These are phyloP conservation scores for Dione vanillae DNA, from an alignment of 2,888 invertebrate genomes.

Conservation along the genomic window DNA sequence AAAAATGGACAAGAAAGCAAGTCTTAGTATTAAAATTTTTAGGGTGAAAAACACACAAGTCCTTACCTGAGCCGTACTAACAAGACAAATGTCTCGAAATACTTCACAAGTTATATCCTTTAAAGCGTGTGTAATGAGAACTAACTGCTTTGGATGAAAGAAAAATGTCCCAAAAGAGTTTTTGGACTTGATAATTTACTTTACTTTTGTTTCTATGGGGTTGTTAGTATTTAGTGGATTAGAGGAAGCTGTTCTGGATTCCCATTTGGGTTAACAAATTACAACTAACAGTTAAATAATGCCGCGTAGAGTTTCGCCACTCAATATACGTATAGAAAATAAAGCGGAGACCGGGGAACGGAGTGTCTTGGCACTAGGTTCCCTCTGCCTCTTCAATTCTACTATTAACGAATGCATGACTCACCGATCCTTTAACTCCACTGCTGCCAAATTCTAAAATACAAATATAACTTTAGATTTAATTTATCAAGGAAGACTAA, in stretches of 20 bases:
- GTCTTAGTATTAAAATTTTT: too few relatives aligned
- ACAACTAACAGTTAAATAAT: too few relatives aligned
- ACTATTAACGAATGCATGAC: not conserved
- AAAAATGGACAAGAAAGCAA: too few relatives aligned
- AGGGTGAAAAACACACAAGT: too few relatives aligned
- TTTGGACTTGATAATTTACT: not conserved
- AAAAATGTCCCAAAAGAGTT: slow-evolving; percentile 5
- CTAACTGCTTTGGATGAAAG: not conserved
- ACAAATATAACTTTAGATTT: not conserved
- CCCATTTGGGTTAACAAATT: too few relatives aligned
- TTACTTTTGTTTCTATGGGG: not conserved
- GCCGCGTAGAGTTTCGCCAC: not conserved
- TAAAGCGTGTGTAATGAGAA: not conserved
- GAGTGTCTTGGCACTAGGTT: not conserved
- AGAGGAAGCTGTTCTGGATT: too few relatives aligned
- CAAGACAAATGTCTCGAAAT: too few relatives aligned
- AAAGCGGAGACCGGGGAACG: not conserved
- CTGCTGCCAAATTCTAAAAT: slow-evolving; percentile 38
- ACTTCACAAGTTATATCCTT: not conserved
- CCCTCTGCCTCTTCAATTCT: not conserved
- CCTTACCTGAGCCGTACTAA: too few relatives aligned
- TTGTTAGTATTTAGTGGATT: too few relatives aligned
- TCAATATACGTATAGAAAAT: not conserved
- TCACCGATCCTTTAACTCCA: slow-evolving; percentile 27
- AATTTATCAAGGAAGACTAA: too few relatives aligned